Evolutionary conservation across 2,797 vertebrate species (phyloP).

Genomic region (Xenops minutus): DNA sequence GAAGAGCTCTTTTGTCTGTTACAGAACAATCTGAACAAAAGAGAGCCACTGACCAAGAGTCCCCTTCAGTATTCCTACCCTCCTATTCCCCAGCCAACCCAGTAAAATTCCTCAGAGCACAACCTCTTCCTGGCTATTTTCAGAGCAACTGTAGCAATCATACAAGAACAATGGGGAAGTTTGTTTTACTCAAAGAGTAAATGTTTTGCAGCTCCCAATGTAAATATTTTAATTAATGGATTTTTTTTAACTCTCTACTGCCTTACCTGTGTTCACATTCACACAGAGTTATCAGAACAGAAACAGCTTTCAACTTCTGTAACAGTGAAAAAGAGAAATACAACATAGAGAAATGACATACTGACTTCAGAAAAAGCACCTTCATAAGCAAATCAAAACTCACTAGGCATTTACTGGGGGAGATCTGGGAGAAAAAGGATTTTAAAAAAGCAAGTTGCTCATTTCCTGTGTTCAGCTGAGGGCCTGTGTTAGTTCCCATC

Average conservation of each 20-base stretch:
- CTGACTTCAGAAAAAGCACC: neutral
- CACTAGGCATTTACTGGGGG: neutral
- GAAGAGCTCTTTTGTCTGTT: neutral
- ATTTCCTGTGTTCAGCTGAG: neutral
- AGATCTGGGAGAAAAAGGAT: neutral
- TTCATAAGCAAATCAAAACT: neutral
- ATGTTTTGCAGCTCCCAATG: slow-evolving; percentile 59
- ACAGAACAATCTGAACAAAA: neutral
- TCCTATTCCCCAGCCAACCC: neutral
- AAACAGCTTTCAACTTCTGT: neutral
- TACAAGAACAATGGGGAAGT: slow-evolving; percentile 62
- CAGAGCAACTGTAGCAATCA: slow-evolving; percentile 33
- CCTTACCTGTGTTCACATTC: neutral
- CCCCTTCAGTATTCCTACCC: neutral
- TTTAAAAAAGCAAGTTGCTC: neutral
- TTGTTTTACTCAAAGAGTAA: slow-evolving; percentile 61
- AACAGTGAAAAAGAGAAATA: neutral
- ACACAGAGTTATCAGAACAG: neutral
- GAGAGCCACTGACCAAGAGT: neutral
- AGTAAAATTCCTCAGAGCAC: slow-evolving; percentile 45
- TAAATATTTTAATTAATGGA: slow-evolving; percentile 62
- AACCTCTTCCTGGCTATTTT: slow-evolving; percentile 51
- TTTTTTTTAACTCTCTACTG: slow-evolving; percentile 42
- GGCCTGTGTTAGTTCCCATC: neutral
- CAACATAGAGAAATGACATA: fast-evolving